These are phyloP conservation scores for Netelia virgata DNA, from an alignment of 2,888 invertebrate genomes.

Conservation along the genomic window DNA sequence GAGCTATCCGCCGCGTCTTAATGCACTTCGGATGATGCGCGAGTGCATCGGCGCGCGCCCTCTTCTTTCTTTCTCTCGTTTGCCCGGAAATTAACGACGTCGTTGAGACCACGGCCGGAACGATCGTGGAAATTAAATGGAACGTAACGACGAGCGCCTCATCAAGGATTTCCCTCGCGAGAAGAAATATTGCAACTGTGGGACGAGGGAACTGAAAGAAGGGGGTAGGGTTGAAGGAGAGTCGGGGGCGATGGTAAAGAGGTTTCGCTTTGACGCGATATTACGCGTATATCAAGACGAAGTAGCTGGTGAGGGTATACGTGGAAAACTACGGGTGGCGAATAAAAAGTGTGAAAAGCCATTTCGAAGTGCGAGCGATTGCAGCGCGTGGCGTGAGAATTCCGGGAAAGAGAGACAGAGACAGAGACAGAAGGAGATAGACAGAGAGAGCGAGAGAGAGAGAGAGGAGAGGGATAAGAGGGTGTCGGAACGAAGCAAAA, in stretches of 20 bases:
- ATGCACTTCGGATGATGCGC: constrained; percentile 29
- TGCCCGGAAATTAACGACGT: constrained; percentile 53
- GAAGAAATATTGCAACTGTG: constrained; percentile 43
- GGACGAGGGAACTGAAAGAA: neutral
- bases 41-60: neutral
- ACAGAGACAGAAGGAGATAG: too few relatives aligned
- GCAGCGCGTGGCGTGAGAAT: neutral
- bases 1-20: neutral
- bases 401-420: constrained; percentile 25
- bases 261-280: too few relatives aligned
- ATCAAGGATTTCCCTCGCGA: constrained; percentile 28
- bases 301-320: constrained; percentile 35
- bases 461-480: constrained; percentile 11
- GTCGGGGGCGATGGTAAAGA: too few relatives aligned
- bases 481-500: constrained; percentile 34
- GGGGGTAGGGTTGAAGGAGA: too few relatives aligned
- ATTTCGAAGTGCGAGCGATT: neutral
- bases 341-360: constrained; percentile 22
- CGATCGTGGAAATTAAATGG: constrained; percentile 58
- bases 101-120: constrained; percentile 47
- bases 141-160: constrained; percentile 35
- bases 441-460: too few relatives aligned
- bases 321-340: constrained; percentile 4
- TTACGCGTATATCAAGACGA: too few relatives aligned
- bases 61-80: constrained; percentile 44